Conservation (phyloP, 2,797 vertebrate species). For the Moxostoma hubbsi region DNA sequence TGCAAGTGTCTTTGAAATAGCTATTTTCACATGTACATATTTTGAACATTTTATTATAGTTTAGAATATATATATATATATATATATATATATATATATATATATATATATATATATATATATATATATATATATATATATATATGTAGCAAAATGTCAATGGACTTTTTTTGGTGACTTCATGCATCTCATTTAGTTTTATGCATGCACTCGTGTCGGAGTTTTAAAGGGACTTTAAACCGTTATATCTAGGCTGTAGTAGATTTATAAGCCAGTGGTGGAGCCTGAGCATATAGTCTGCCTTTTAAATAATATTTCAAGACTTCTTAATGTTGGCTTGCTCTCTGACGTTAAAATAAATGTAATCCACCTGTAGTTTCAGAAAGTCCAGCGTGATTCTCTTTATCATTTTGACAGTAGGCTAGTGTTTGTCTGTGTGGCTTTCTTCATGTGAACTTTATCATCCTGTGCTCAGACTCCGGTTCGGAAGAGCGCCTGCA, state of each 20-base stretch:
- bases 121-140: neutral
- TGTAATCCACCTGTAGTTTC: neutral
- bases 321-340: neutral
- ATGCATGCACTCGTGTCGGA: neutral
- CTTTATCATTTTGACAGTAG: neutral
- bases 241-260: neutral
- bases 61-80: neutral
- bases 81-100: neutral
- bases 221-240: too few species aligned
- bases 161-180: neutral
- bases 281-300: too few species aligned
- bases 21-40: neutral
- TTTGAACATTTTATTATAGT: neutral
- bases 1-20: neutral
- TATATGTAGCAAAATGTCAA: neutral
- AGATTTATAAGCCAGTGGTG: too few species aligned
- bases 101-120: neutral
- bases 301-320: neutral
- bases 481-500: constrained; percentile 91
- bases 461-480: constrained; percentile 71
- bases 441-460: constrained; percentile 10
- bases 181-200: neutral
- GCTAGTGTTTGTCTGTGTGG: constrained; percentile 12
- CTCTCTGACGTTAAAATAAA: neutral
- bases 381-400: neutral